Evolutionary conservation across 1,140 invertebrate genomes (phyloP).

Genomic region (Drosophila aff.): DNA sequence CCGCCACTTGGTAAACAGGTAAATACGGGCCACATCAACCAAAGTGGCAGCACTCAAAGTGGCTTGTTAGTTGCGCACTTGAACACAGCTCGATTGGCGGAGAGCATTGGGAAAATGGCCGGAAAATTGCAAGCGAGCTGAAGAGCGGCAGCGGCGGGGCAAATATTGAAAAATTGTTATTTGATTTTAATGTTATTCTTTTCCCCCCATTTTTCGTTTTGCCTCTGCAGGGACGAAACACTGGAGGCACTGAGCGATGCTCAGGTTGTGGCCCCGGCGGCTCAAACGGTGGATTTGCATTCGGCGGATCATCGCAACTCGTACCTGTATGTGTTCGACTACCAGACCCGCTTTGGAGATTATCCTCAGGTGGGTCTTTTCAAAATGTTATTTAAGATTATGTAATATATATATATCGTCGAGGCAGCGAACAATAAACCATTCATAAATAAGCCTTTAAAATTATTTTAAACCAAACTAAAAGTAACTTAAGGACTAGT

Average conservation of each 20-base stretch:
- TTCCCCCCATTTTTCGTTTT: constrained; percentile 3
- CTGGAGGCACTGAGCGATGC: constrained; percentile 97
- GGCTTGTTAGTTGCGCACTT: constrained; percentile 68
- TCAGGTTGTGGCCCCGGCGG: constrained; percentile 95
- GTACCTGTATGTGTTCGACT: constrained; percentile 96
- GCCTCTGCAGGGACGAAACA: constrained; percentile 92
- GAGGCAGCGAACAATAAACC: background rate
- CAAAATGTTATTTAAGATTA: background rate
- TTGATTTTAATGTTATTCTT: constrained; percentile 42
- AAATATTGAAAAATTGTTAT: constrained; percentile 59
- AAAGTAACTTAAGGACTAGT: too few species aligned
- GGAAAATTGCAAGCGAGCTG: constrained; percentile 49
- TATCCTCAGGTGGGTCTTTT: constrained; percentile 91
- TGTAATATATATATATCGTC: background rate
- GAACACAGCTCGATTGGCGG: constrained; percentile 53
- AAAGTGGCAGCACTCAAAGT: constrained; percentile 61
- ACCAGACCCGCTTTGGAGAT: constrained; percentile 96
- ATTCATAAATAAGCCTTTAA: too few species aligned
- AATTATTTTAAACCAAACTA: background rate
- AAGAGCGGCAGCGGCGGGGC: constrained; percentile 5
- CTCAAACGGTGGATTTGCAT: constrained; percentile 96
- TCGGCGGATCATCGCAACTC: constrained; percentile 93
- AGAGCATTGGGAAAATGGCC: constrained; percentile 58
- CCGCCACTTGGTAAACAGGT: constrained; percentile 60
- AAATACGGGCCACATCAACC: constrained; percentile 36